Evolutionary conservation across 2,113 vertebrate species (phyloP), one percentile per base, ranked within the genome.

Genomic region (Ifrita kowaldi): DNA sequence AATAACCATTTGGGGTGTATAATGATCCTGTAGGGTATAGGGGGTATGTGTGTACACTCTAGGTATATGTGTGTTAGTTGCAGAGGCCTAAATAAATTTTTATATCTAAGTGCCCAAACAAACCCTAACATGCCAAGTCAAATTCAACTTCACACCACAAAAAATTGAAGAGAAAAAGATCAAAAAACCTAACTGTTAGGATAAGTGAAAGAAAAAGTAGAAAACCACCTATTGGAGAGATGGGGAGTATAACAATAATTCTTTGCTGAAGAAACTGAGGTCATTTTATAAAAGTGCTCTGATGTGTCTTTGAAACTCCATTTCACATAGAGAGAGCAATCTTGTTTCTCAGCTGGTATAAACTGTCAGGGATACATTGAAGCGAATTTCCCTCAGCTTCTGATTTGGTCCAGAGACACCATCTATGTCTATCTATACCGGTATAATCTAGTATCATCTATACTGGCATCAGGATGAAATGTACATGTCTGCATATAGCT

Each of bases 271-370:
- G 86, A 78, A 79, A 82, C 59, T 90, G 94, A 93, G 96, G 78
- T 33, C 11, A 52, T 93, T 84, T 94, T 79, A 67, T 91, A 90
- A 63, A 94, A 94, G 20, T 83, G 49, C 14, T 84, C 49, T 70
- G 68, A 67, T 83, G 50, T 52, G 42, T 64, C 70, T 96, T 96
- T 69, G 91, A 94, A 97, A 91, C 67, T 88, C 50, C 50, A 77
- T 93, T 94, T 96, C 79, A 70, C 46, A 77, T 46, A 55, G 57
- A 76, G 60, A 95, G 53, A 89, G 63, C 46, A 96, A 94, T 93
- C 93, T 89, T 83, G 67, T 73, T 89, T 92, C 93, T 90, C 93
- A 90, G 94, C 82, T 91, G 91, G 74, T 90, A 69, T 91, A 93
- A 96, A 90, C 84, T 85, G 78, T 84, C 87, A 90, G 75, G 41